Evolutionary conservation across 64 coral and sea anemone genomes (phyloP).

Genomic region (Trachythela sp.): DNA sequence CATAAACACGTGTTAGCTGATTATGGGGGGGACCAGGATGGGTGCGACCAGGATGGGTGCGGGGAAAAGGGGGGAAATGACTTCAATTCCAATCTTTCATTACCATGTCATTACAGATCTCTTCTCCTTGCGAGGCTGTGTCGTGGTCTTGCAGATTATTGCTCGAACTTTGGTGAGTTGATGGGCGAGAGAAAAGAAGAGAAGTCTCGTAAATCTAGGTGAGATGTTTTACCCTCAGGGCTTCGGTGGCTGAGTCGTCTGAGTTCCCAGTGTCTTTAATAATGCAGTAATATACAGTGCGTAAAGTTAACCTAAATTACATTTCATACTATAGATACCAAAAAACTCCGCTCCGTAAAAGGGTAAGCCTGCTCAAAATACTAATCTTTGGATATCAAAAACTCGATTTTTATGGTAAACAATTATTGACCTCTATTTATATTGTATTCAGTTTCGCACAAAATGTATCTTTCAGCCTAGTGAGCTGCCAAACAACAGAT

Average conservation of each 20-base stretch:
- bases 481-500: background rate
- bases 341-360: background rate
- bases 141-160: slow-evolving; percentile 7
- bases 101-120: too few relatives aligned
- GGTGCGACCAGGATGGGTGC: too few relatives aligned
- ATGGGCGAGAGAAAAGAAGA: background rate
- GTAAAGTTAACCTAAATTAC: background rate
- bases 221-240: background rate
- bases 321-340: background rate
- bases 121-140: slow-evolving; percentile 1
- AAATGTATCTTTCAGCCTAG: background rate
- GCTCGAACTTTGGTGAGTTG: background rate
- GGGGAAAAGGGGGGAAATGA: too few relatives aligned
- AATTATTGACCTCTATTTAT: background rate
- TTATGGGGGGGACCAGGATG: too few relatives aligned
- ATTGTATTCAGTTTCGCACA: background rate
- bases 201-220: background rate
- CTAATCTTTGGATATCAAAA: background rate
- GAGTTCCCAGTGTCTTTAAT: background rate
- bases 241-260: background rate
- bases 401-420: background rate
- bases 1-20: too few relatives aligned
- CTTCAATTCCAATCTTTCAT: too few relatives aligned
- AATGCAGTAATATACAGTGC: background rate
- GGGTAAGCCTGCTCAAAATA: background rate